Evolutionary conservation across 1,140 invertebrate species (phyloP).

Genomic region (Homalodisca vitripennis): DNA sequence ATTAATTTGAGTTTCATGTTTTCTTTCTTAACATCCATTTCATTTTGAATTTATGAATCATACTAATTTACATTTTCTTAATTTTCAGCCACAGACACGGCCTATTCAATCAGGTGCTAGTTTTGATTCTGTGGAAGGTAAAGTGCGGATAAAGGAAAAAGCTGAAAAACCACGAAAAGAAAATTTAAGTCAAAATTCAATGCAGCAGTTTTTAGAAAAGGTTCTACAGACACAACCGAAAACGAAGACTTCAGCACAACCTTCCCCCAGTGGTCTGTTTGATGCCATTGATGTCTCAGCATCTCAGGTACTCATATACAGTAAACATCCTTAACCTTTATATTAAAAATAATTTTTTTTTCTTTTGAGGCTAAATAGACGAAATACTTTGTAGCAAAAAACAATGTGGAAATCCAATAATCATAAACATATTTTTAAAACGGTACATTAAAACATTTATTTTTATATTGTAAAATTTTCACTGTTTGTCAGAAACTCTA

Average conservation of each 20-base stretch:
- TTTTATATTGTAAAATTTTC: too few species aligned
- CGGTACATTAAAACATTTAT: too few species aligned
- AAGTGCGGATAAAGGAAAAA: neutral
- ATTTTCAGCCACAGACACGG: neutral
- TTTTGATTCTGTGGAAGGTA: neutral
- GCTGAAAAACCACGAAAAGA: neutral
- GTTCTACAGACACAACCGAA: slow-evolving; percentile 1
- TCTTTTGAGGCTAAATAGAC: too few species aligned
- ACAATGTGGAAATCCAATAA: too few species aligned
- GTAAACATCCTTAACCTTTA: too few species aligned
- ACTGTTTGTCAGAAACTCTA: too few species aligned
- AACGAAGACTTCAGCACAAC: neutral
- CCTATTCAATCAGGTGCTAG: neutral
- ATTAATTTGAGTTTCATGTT: neutral
- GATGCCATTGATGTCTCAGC: neutral
- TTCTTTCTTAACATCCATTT: neutral
- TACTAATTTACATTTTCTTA: neutral
- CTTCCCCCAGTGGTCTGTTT: neutral
- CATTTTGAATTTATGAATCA: neutral
- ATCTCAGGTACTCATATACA: neutral
- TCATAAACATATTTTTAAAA: too few species aligned
- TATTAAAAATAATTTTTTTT: too few species aligned
- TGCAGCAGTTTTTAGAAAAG: neutral
- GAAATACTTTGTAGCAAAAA: too few species aligned
- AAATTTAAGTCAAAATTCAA: neutral